Percentiles rank a stretch among this genome's conserved stretches.
Conservation (phyloP, 2,888 invertebrate species). For the Epinotia bilunana region DNA sequence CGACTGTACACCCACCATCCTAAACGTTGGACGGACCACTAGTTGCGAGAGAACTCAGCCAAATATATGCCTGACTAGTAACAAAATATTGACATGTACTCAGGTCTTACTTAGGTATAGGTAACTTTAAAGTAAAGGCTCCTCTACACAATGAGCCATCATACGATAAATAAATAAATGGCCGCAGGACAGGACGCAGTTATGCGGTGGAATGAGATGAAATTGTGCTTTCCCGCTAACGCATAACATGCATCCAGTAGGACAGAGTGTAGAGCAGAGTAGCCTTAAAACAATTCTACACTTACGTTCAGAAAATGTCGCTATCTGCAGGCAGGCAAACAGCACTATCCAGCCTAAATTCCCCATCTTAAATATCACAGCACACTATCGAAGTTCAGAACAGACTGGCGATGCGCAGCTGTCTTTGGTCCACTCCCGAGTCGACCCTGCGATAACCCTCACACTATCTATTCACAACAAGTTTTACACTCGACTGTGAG, state of each 20-base stretch:
- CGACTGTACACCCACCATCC: background rate
- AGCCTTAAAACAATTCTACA: slow-evolving; percentile 39
- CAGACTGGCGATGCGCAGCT: slow-evolving; percentile 16
- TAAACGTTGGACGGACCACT: background rate
- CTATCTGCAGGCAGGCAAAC: slow-evolving; percentile 54
- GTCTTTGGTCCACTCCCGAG: background rate
- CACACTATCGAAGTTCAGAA: background rate
- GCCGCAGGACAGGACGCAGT: too few relatives aligned
- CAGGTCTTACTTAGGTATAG: too few relatives aligned
- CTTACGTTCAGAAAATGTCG: slow-evolving; percentile 62
- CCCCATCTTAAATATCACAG: background rate
- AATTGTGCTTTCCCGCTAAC: too few relatives aligned
- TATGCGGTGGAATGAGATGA: too few relatives aligned
- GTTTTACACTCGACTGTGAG: background rate
- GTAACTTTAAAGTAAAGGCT: too few relatives aligned
- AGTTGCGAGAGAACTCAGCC: background rate
- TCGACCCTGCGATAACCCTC: slow-evolving; percentile 38
- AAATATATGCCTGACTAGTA: too few relatives aligned
- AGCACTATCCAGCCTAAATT: slow-evolving; percentile 45
- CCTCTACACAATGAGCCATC: too few relatives aligned
- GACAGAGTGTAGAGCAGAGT: too few relatives aligned
- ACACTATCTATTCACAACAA: background rate
- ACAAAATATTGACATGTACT: too few relatives aligned
- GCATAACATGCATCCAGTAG: too few relatives aligned
- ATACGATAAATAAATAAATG: too few relatives aligned